Conservation (phyloP, 1,140 invertebrate species). For the roundworm (Caenorhabditis elegans) region WBcel235 BX284603.4:5548001-5548500, state of each 20-base stretch:
- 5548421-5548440: conserved; percentile 6
- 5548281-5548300: too few relatives aligned
- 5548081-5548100: too few relatives aligned
- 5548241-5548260: conserved; percentile 1
- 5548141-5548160: too few relatives aligned
- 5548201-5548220: not conserved
- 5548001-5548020: too few relatives aligned
- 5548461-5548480: not conserved
- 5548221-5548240: not conserved
- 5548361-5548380: not conserved
- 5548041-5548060: too few relatives aligned
- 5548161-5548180: conserved; percentile 1
- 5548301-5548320: not conserved
- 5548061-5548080: too few relatives aligned
- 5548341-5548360: not conserved
- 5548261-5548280: not conserved
- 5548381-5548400: too few relatives aligned
- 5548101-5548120: too few relatives aligned
- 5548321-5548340: conserved; percentile 4
- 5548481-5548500: not conserved
- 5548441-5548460: not conserved
- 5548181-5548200: not conserved
- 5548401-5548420: too few relatives aligned
- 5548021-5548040: too few relatives aligned
- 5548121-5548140: too few relatives aligned